Conservation (phyloP, 2,797 vertebrate genomes). For the Characodon lateralis region DNA sequence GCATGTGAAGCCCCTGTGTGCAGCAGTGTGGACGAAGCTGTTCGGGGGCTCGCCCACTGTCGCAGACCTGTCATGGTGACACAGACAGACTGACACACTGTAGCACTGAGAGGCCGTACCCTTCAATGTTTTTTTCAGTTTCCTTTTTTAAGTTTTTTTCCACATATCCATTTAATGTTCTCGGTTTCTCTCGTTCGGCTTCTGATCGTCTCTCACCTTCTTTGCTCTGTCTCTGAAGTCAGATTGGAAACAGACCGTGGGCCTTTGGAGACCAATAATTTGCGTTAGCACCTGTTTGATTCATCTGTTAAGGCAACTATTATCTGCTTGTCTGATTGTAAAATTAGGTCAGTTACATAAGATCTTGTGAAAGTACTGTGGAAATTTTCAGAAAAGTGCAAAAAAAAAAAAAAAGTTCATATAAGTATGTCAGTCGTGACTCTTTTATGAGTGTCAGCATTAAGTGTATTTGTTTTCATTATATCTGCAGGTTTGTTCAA, state of each 20-base stretch:
- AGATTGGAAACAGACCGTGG: conserved; percentile 27
- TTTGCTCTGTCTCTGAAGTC: neutral
- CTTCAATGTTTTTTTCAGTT: conserved; percentile 42
- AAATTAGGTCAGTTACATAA: neutral
- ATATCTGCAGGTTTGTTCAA: conserved; percentile 41
- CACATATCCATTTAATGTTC: conserved; percentile 43
- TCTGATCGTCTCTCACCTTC: conserved; percentile 12
- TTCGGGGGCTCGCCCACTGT: conserved; percentile 50
- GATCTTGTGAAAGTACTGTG: neutral
- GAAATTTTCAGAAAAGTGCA: neutral
- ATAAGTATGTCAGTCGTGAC: conserved; percentile 18
- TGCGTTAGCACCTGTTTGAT: neutral
- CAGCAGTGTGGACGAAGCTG: conserved; percentile 49
- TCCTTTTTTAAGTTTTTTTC: neutral
- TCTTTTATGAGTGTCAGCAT: conserved; percentile 27
- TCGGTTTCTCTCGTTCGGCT: conserved; percentile 31
- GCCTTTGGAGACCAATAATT: conserved; percentile 13
- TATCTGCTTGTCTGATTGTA: neutral
- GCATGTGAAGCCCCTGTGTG: conserved; percentile 65
- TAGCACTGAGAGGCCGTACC: conserved; percentile 52
- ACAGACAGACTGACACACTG: conserved; percentile 62
- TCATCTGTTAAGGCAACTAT: neutral
- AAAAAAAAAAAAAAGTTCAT: conserved; percentile 6
- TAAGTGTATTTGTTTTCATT: conserved; percentile 37
- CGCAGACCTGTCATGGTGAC: conserved; percentile 61